Conservation (phyloP, 2,797 vertebrate genomes). For the Chlorospingus flavigularis region DNA sequence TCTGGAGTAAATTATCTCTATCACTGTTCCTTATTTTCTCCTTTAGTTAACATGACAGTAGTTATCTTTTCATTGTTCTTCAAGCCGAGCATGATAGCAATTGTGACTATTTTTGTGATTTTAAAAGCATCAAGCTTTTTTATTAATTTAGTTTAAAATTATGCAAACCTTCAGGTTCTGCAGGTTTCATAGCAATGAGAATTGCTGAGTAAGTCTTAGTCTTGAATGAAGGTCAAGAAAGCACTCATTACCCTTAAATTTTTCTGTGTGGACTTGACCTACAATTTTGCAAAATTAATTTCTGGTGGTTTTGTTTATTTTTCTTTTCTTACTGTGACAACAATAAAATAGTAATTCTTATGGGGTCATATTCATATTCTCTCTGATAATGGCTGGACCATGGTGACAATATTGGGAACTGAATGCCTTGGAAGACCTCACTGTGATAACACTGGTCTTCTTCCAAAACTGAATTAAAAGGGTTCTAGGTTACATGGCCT, state of each 20-base stretch:
- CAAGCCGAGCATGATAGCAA: neutral
- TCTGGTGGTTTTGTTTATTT: neutral
- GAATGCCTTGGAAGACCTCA: neutral
- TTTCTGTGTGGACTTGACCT: neutral
- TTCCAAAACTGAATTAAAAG: neutral
- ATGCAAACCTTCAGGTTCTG: neutral
- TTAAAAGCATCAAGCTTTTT: neutral
- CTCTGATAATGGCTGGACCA: neutral
- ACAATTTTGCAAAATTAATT: neutral
- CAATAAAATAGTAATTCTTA: neutral
- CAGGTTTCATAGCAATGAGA: neutral
- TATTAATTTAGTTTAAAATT: neutral
- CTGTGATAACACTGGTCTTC: neutral
- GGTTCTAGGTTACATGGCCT: neutral
- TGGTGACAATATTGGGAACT: neutral
- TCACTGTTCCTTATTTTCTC: neutral
- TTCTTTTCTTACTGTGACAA: neutral
- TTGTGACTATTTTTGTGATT: neutral
- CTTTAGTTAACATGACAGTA: neutral
- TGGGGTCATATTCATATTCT: neutral
- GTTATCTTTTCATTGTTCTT: neutral
- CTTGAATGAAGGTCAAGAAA: conserved; percentile 2
- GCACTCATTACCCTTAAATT: neutral
- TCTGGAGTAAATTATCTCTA: neutral
- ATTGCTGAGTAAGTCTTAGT: neutral